Evolutionary conservation across 2,113 vertebrate genomes (phyloP).

Genomic region (Chamaetylas fuelleborni): DNA sequence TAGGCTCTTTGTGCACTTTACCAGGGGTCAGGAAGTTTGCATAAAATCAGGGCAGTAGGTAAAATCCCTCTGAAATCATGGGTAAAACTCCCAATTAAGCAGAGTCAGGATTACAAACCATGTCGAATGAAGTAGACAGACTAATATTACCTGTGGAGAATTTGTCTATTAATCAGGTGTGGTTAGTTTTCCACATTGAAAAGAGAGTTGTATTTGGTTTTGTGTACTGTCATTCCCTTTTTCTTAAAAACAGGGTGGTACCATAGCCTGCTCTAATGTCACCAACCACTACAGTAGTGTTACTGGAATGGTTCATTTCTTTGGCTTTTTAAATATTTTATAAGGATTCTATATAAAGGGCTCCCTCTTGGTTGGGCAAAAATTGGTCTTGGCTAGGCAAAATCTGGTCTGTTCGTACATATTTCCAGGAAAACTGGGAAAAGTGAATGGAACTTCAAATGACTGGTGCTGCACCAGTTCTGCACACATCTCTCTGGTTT

Average conservation of each 20-base stretch:
- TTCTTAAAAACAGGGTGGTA: neutral
- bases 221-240: neutral
- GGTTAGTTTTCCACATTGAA: neutral
- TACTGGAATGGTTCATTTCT: neutral
- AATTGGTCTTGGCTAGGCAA: neutral
- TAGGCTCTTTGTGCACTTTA: constrained; percentile 12
- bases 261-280: neutral
- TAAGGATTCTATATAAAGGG: neutral
- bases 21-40: neutral
- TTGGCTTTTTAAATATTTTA: neutral
- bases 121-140: neutral
- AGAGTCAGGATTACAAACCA: neutral
- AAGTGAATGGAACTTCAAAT: neutral
- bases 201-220: neutral
- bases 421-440: neutral
- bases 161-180: neutral
- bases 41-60: neutral
- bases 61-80: neutral
- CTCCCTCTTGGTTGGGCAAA: neutral
- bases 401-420: rapidly evolving
- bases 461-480: neutral
- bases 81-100: neutral
- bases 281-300: neutral
- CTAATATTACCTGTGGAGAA: neutral
- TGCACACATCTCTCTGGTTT: neutral